A percentile compares a stretch with the other conserved stretches of the same genome.
Conservation (phyloP, 1,140 invertebrate species). For the Caenorhabditis latens region DNA sequence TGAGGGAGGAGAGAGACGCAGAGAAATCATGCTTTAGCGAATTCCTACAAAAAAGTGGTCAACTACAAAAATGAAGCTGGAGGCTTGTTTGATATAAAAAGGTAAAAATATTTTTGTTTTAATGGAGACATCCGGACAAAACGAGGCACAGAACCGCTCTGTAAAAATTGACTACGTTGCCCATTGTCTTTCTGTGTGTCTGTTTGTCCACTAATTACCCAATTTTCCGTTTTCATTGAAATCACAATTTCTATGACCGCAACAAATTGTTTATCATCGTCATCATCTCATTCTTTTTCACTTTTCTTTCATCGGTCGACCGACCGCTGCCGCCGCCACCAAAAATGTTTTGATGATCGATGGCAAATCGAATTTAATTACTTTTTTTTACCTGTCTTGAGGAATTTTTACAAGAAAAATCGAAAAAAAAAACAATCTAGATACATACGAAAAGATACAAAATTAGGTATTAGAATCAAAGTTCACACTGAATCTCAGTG, state of each 20-base stretch:
- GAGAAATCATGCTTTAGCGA: no score
- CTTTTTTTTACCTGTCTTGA: not conserved
- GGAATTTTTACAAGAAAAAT: not conserved
- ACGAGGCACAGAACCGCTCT: no score
- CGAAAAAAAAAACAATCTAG: not conserved
- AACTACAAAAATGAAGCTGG: no score
- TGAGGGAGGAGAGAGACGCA: no score
- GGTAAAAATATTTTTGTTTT: no score
- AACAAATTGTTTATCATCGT: not conserved
- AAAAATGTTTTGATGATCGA: constrained; percentile 4
- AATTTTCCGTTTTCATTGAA: not conserved
- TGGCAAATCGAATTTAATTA: constrained; percentile 10
- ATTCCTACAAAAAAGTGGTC: no score
- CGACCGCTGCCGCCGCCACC: constrained; percentile 24
- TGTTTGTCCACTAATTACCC: not conserved
- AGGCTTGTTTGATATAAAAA: no score
- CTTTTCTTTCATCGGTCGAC: constrained; percentile 20
- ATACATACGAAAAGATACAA: not conserved
- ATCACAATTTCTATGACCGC: not conserved
- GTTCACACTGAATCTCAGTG: constrained; percentile 48
- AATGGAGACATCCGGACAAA: no score
- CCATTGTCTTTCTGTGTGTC: no score
- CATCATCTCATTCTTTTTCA: constrained; percentile 3
- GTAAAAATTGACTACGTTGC: no score
- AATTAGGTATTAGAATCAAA: not conserved